phyloP scores from a whole-genome alignment of 2,797 vertebrate genomes.

The Myiothlypis chrysogaster region DNA sequence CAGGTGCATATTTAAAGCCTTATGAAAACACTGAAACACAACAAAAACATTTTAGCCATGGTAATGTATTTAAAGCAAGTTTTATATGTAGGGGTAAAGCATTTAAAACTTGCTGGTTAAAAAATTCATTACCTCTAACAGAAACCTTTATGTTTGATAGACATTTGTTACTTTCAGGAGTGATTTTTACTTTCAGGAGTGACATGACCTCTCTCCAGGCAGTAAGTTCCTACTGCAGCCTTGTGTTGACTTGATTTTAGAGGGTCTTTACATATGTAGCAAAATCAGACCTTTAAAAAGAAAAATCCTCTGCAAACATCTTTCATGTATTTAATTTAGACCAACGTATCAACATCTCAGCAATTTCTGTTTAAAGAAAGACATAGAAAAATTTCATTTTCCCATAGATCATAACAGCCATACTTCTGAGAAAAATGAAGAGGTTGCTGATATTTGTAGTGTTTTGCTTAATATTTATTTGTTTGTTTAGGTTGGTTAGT shows the following conservation, averaged over 20 bases:
- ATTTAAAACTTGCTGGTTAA: background rate
- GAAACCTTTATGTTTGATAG: background rate
- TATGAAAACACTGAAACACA: background rate
- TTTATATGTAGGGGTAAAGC: background rate
- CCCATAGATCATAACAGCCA: background rate
- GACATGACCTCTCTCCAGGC: background rate
- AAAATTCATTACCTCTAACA: background rate
- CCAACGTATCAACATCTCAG: background rate
- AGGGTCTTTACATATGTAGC: background rate
- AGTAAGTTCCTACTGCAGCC: background rate
- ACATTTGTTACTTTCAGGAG: background rate
- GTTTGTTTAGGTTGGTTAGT: background rate
- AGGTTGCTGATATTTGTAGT: background rate
- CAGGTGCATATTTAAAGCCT: background rate
- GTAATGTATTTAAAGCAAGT: background rate
- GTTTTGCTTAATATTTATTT: slow-evolving; percentile 16
- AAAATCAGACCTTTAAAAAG: background rate
- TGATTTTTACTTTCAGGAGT: background rate
- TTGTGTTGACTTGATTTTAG: background rate
- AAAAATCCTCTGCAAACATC: background rate
- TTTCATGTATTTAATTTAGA: background rate
- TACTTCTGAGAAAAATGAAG: background rate
- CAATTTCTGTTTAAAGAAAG: background rate
- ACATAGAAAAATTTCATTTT: background rate
- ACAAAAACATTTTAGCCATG: background rate